Conservation (phyloP, 2,113 vertebrate species). For the Microcebus murinus region DNA sequence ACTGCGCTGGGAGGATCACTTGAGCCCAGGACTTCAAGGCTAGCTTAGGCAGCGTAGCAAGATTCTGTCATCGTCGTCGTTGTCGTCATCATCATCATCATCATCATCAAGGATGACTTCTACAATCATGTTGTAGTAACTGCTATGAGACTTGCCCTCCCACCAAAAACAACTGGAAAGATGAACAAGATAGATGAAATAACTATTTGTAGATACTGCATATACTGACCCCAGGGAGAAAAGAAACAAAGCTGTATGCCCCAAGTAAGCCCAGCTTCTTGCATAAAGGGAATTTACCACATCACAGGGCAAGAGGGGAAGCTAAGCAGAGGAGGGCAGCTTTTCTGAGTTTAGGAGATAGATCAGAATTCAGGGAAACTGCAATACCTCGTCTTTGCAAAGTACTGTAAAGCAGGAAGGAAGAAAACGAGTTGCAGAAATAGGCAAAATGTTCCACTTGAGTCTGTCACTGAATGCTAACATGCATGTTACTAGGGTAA, state of each 20-base stretch:
- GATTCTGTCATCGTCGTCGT: too few species aligned
- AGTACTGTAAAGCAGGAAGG: rapidly evolving
- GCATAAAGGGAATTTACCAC: neutral
- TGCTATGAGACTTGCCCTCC: neutral
- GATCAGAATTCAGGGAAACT: neutral
- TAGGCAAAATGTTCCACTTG: rapidly evolving
- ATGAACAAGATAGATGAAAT: neutral
- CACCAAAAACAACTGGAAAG: neutral
- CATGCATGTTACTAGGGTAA: too few species aligned
- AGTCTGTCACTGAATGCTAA: neutral
- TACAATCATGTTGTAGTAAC: neutral
- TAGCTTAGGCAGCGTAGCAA: too few species aligned
- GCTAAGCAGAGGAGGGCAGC: too few species aligned
- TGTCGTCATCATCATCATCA: too few species aligned
- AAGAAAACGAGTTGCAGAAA: neutral
- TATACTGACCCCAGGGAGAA: neutral
- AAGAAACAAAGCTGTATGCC: neutral
- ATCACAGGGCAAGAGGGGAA: neutral
- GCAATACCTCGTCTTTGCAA: neutral
- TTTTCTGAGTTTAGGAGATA: neutral
- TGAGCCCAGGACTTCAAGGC: too few species aligned
- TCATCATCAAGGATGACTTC: neutral
- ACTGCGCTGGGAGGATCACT: too few species aligned
- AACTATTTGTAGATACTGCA: neutral
- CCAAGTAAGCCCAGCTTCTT: neutral